Base-by-base conservation (phyloP, 2,113 vertebrate species). In the Lethenteron camtschaticum region DNA sequence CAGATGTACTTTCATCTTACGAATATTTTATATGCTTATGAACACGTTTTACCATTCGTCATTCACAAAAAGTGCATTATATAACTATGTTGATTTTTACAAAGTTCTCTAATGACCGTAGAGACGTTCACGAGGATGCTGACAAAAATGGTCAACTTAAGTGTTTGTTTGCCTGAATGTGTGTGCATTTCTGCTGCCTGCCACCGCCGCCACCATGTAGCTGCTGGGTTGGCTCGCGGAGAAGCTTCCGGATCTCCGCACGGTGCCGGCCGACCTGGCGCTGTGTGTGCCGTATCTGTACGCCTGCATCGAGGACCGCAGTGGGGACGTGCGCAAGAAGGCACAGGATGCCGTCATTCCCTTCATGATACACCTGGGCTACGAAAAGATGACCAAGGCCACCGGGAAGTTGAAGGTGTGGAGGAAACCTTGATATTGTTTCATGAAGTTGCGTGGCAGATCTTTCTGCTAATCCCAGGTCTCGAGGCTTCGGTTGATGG, bases 361-460 rank as follows among this genome's bases (percentile, higher is more conserved):
- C 74, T 97, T 99, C 71, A 99, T 97, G 94, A 97, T 97, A 89
- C 94, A 99, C 74, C 82, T 99, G 71, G 82, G 89, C 66, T 92
- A 85, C 74, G 92, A 97, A 72, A 96, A 96, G 76, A 97, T 99
- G 92, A 77, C 71, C 73, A 99, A 95, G 77, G 88, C 89, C 18
- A 84, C 92, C 1, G 77, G 82, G 58, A 99, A 94, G 77, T 83
- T 96, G 60, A 99, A 99, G 84, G 92, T 99, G 82, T 68, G 72
- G 18, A 41, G 41, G 41, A 41, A 41, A 41, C 41, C 41, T 41
- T 41, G 41, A 41, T 41, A 41, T 41, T 41, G 41, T 41, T 41
- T 41, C 41, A 41, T 41, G 41, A 41, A 41, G 41, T 41, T 7
- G 41, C 6, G 41, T 41, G 41, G 41, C 41, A 41, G 41, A 41